phyloP scores from a whole-genome alignment of 1,140 invertebrate genomes.

The Drosophila sechellia region DNA sequence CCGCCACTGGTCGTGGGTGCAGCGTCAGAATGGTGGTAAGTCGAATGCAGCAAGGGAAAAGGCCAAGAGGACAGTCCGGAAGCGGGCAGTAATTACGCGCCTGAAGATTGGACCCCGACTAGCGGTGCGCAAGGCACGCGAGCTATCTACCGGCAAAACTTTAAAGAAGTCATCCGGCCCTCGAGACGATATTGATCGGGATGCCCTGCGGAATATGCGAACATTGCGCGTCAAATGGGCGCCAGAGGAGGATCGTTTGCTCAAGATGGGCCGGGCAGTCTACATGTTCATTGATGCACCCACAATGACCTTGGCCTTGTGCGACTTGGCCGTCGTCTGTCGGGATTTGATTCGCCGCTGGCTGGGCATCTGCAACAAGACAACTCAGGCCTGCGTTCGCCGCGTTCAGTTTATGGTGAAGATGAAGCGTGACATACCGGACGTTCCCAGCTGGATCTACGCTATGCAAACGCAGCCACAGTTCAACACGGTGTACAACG shows the following conservation, averaged over 20 bases:
- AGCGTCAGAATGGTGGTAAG: conserved; percentile 61
- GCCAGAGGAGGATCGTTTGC: conserved; percentile 87
- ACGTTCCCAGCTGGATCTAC: conserved; percentile 75
- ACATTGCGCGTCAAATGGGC: conserved; percentile 88
- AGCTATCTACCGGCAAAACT: conserved; percentile 41
- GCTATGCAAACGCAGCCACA: conserved; percentile 66
- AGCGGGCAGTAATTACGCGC: conserved; percentile 30
- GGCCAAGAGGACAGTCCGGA: conserved; percentile 1
- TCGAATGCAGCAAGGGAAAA: not conserved
- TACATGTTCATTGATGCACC: conserved; percentile 87
- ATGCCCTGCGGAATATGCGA: conserved; percentile 88
- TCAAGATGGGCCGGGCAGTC: conserved; percentile 89
- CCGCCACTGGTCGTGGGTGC: conserved; percentile 87
- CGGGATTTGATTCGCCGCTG: conserved; percentile 88
- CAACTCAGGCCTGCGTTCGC: conserved; percentile 89
- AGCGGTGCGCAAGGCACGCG: conserved; percentile 7
- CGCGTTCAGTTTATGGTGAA: conserved; percentile 85
- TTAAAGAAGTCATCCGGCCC: conserved; percentile 42
- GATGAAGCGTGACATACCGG: conserved; percentile 63
- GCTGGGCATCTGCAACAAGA: conserved; percentile 88
- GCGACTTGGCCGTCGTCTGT: conserved; percentile 61
- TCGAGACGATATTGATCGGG: conserved; percentile 89
- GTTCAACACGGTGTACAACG: conserved; percentile 59
- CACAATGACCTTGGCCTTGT: conserved; percentile 83
- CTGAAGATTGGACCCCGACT: conserved; percentile 49